phyloP scores from a whole-genome alignment of 2,113 vertebrate genomes.

The Osmerus mordax region DNA sequence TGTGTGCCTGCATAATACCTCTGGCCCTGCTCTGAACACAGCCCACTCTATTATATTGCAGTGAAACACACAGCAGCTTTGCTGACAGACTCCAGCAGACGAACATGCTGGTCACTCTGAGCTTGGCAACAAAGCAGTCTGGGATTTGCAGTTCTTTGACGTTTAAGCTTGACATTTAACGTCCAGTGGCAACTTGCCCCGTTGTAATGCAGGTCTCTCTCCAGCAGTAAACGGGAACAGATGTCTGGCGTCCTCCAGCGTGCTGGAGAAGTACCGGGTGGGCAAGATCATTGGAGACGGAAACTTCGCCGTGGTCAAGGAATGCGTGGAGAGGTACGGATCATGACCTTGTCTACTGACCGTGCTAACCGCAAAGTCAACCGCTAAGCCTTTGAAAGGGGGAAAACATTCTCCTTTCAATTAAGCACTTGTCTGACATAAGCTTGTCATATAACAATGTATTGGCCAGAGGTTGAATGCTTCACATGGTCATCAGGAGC shows the following conservation, averaged over 20 bases:
- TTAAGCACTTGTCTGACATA: not conserved
- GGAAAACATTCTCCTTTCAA: not conserved
- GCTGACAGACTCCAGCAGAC: too few species aligned
- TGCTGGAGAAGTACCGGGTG: constrained; percentile 90
- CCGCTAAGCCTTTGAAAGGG: too few species aligned
- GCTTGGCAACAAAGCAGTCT: not conserved
- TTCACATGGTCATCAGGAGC: not conserved
- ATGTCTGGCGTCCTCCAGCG: constrained; percentile 69
- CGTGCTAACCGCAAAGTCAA: too few species aligned
- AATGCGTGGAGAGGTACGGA: constrained; percentile 88
- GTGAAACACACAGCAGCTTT: not conserved
- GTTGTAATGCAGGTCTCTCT: constrained; percentile 20
- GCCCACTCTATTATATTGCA: too few species aligned
- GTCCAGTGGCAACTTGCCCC: not conserved
- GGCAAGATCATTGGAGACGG: constrained; percentile 97
- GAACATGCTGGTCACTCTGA: too few species aligned
- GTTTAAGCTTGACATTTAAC: not conserved
- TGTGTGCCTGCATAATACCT: constrained; percentile 10
- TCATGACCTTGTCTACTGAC: not conserved
- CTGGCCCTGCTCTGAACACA: not conserved
- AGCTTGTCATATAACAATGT: too few species aligned
- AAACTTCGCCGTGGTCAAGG: constrained; percentile 96
- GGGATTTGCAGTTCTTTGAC: not conserved
- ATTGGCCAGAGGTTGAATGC: too few species aligned
- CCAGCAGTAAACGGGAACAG: constrained; percentile 86